Conservation (phyloP, 2,888 invertebrate genomes). For the Apeira syringaria region DNA sequence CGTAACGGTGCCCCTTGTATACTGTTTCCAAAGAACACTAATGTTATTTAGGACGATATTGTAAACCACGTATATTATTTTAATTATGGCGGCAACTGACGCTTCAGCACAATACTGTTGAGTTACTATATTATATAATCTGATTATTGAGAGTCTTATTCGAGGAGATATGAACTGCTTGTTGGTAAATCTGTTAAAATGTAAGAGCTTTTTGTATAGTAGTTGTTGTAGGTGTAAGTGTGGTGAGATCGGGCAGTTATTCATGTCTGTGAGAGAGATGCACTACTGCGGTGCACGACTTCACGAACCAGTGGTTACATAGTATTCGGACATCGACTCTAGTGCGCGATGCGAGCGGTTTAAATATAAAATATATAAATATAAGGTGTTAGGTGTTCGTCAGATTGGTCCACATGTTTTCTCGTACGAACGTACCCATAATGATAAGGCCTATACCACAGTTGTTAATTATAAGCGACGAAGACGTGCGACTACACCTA, state of each 20-base stretch:
- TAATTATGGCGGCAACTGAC: constrained; percentile 14
- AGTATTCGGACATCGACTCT: constrained; percentile 36
- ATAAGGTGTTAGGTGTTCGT: constrained; percentile 35
- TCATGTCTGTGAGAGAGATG: constrained; percentile 13
- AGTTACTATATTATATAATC: constrained; percentile 27
- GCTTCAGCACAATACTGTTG: constrained; percentile 40
- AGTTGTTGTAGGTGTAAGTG: constrained; percentile 62
- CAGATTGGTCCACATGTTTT: constrained; percentile 28
- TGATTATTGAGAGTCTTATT: constrained; percentile 26
- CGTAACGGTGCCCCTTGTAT: too few species aligned
- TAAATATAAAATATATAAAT: constrained; percentile 26
- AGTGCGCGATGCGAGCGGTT: constrained; percentile 35
- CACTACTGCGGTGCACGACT: neutral
- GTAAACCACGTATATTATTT: constrained; percentile 15
- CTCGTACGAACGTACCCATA: constrained; percentile 22
- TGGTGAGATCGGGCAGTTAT: constrained; percentile 44
- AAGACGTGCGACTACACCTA: constrained; percentile 17
- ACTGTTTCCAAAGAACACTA: constrained; percentile 26
- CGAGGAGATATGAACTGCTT: constrained; percentile 72
- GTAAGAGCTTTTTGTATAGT: constrained; percentile 76
- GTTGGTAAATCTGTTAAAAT: constrained; percentile 60
- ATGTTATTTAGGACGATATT: constrained; percentile 25
- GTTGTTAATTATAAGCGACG: constrained; percentile 26
- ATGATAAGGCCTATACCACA: constrained; percentile 33
- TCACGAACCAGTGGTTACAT: constrained; percentile 7